Percentiles rank a stretch among this genome's conserved stretches.
Conservation (phyloP, 2,888 invertebrate genomes). For the Parnassius mnemosyne region DNA sequence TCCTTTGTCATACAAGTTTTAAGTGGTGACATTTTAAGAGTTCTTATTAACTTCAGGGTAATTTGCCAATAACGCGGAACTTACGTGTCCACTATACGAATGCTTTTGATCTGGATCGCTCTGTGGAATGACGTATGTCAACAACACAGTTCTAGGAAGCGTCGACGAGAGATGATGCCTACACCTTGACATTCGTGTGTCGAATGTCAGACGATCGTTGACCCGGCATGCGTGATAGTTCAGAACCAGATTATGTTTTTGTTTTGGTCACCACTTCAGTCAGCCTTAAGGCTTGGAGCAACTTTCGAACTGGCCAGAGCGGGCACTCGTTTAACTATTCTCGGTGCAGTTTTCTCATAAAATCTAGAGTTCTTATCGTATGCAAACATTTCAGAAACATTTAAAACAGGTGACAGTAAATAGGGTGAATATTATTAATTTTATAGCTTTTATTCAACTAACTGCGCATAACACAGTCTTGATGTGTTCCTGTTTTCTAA, state of each 20-base stretch:
- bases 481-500: no score
- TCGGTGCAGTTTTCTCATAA: constrained; percentile 22
- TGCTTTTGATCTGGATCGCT: constrained; percentile 31
- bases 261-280: constrained; percentile 34
- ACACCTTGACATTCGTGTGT: constrained; percentile 77
- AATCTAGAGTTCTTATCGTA: not conserved
- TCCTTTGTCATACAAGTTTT: constrained; percentile 17
- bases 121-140: constrained; percentile 26
- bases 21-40: constrained; percentile 19
- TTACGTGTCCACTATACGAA: constrained; percentile 28
- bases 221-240: constrained; percentile 61
- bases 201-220: constrained; percentile 74
- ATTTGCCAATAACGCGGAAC: constrained; percentile 29
- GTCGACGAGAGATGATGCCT: constrained; percentile 28
- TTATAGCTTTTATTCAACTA: no score
- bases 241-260: constrained; percentile 40
- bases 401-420: no score
- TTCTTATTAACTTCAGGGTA: constrained; percentile 20
- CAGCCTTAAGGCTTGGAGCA: constrained; percentile 28
- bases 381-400: no score
- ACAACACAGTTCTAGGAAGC: constrained; percentile 23
- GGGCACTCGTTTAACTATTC: constrained; percentile 22
- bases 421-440: no score
- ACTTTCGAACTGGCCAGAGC: constrained; percentile 34
- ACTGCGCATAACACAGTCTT: no score